Evolutionary conservation across 2,797 vertebrate genomes (phyloP), one percentile per base, ranked within the genome.

Genomic region (Leptoclinus maculatus): DNA sequence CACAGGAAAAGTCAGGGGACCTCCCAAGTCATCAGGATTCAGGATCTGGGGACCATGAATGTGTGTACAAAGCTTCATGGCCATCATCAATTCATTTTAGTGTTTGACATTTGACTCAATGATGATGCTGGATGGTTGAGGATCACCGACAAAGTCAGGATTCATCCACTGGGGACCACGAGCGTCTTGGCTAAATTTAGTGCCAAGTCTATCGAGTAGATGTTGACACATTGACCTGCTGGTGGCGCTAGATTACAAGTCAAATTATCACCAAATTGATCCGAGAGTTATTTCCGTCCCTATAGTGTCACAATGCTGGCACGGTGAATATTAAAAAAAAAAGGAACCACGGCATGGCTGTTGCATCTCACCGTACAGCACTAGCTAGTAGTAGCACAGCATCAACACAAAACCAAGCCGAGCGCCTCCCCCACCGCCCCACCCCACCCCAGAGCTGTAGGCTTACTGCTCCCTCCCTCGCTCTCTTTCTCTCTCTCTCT

Each of bases 401-500:
- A 66, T 62, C 59, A 25, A 63, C 53, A 54, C 34, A 12, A 10
- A 59, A 54, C 36, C 53, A 38, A 29, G 23, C 67, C 66, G 62
- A 80, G 67, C 11, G 7, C 62, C 68, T 29, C 66, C 57, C 53
- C 45, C 16, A 51, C 64, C 10, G 17, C 36, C 2, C 57, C 29
- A 21, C 54, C 79, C 66, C 67, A 64, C 38, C 72, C 71, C 62
- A 76, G 72, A 81, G 79, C 89, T 89, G 78, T 51, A 90, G 81
- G 87, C 87, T 89, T 88, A 80, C 73, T 62, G 79, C 74, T 72
- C 74, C 53, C 69, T 79, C 71, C 62, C 67, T 32, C 39, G 63
- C 51, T 23, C 45, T 86, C 89, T 93, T 74, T 76, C 74, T 58
- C 69, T 79, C 71, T 62, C 64, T 25, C 43, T 69, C 54, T 27